Conservation (phyloP, 92 coral and sea anemone species). For the Bergia puertoricense region DNA sequence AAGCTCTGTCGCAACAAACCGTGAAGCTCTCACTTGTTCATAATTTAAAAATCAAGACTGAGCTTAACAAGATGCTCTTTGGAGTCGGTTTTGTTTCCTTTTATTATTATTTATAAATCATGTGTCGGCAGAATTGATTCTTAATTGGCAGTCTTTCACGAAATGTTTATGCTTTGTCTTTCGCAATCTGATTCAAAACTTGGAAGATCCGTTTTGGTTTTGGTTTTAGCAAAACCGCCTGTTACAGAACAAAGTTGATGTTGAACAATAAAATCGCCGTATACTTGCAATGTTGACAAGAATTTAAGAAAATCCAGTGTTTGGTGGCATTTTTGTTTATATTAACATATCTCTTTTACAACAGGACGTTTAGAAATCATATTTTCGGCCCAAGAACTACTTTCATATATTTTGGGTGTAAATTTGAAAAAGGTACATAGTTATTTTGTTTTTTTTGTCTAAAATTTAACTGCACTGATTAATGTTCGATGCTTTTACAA, state of each 20-base stretch:
- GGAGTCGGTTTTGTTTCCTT: not conserved
- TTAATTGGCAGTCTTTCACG: not conserved
- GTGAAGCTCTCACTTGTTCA: not conserved
- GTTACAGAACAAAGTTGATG: not conserved
- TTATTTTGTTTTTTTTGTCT: not conserved
- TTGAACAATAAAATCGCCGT: not conserved
- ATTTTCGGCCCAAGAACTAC: not conserved
- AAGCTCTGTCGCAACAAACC: no score
- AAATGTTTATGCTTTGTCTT: no score
- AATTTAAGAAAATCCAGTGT: not conserved
- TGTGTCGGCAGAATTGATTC: not conserved
- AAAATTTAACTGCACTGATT: not conserved
- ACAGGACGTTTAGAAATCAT: not conserved
- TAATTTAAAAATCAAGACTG: not conserved
- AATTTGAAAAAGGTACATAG: not conserved
- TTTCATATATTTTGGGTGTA: not conserved
- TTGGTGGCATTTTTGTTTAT: not conserved
- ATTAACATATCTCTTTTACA: not conserved
- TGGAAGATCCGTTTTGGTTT: not conserved
- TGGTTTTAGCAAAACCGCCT: not conserved
- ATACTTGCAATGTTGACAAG: not conserved
- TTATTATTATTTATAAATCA: not conserved
- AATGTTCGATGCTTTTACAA: not conserved
- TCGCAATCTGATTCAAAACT: not conserved
- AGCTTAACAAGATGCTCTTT: not conserved